A percentile compares a stretch with the other conserved stretches of the same genome.
Conservation (phyloP, 2,113 vertebrate species). For the Elachura formosa region DNA sequence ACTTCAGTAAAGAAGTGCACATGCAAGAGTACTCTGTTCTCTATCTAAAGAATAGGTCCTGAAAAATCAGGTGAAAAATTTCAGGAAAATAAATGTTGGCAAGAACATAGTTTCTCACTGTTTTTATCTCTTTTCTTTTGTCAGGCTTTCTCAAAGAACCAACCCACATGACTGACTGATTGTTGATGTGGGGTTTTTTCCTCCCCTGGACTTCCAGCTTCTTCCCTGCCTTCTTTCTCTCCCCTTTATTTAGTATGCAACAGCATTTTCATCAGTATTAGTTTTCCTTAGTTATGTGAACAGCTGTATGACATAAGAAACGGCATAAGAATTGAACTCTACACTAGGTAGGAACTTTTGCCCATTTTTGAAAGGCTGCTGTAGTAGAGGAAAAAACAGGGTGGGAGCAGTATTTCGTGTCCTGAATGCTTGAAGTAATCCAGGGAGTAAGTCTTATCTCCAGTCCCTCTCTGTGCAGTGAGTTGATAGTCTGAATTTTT, state of each 20-base stretch:
- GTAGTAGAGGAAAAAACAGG: accelerated
- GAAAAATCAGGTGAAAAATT: neutral
- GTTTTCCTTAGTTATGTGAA: neutral
- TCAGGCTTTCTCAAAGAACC: neutral
- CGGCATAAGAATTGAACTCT: neutral
- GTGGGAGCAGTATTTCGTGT: neutral
- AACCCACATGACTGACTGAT: neutral
- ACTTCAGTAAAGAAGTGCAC: neutral
- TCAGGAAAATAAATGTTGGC: neutral
- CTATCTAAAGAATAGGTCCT: neutral
- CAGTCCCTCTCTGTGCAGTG: neutral
- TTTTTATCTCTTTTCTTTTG: neutral
- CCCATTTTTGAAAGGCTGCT: neutral
- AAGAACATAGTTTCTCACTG: neutral
- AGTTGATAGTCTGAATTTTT: neutral
- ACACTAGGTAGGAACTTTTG: neutral
- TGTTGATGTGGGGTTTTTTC: neutral
- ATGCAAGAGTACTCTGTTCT: neutral
- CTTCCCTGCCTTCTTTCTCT: neutral
- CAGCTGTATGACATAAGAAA: accelerated
- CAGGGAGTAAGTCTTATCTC: neutral
- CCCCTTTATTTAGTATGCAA: neutral
- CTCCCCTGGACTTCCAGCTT: neutral
- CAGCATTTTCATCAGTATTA: neutral
- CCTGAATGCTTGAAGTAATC: neutral